phyloP scores from a whole-genome alignment of 2,113 vertebrate genomes.

The Holacanthus passer region DNA sequence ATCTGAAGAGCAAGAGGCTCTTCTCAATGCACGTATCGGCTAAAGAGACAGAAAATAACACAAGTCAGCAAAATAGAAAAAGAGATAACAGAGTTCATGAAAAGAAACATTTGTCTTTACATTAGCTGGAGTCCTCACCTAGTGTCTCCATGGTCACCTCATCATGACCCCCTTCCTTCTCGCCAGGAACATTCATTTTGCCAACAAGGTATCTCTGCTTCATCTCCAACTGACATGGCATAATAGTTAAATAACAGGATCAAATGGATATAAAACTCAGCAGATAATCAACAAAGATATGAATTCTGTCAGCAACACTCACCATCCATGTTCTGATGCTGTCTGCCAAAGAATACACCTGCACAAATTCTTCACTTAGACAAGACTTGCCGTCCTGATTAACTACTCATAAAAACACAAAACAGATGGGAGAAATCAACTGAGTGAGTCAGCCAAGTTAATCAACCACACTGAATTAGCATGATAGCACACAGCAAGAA shows the following conservation, averaged over 20 bases:
- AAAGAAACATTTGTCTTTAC: neutral
- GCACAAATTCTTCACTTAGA: constrained; percentile 91
- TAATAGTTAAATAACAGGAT: neutral
- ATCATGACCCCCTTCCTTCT: constrained; percentile 81
- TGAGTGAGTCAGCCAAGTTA: neutral
- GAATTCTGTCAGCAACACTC: constrained; percentile 67
- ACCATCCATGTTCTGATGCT: constrained; percentile 98
- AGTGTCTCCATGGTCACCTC: constrained; percentile 91
- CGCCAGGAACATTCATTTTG: constrained; percentile 83
- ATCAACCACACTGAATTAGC: neutral
- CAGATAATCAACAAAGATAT: neutral
- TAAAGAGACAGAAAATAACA: constrained; percentile 65
- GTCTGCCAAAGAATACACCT: constrained; percentile 93
- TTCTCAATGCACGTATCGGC: constrained; percentile 94
- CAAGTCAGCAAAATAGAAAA: neutral
- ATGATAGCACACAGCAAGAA: neutral
- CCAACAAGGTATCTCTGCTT: constrained; percentile 92
- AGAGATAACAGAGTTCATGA: neutral
- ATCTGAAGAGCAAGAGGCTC: constrained; percentile 91
- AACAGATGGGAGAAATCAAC: neutral
- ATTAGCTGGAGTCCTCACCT: constrained; percentile 82
- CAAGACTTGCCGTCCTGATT: constrained; percentile 86
- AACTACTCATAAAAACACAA: constrained; percentile 83
- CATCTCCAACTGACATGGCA: constrained; percentile 91
- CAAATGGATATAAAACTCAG: neutral